These are phyloP conservation scores for Patella depressa DNA, from an alignment of 2,888 invertebrate species.

Conservation along the genomic window DNA sequence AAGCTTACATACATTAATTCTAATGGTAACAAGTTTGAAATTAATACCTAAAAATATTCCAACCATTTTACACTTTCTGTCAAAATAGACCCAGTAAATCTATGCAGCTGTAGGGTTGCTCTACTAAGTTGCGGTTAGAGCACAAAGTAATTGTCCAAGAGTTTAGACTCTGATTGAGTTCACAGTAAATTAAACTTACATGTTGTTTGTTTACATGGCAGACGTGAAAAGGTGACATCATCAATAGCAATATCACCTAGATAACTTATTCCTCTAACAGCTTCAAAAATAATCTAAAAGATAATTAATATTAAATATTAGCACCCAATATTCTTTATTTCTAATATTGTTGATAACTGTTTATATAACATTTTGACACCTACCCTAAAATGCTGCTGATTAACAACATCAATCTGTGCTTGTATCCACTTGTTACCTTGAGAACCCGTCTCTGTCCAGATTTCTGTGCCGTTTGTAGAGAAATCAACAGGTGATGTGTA, in stretches of 20 bases:
- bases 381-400: constrained; percentile 32
- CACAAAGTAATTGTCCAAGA: too few relatives aligned
- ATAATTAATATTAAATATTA: not conserved
- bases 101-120: too few relatives aligned
- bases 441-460: constrained; percentile 56
- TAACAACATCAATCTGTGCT: constrained; percentile 42
- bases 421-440: constrained; percentile 57
- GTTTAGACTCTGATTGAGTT: too few relatives aligned
- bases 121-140: too few relatives aligned
- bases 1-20: not conserved
- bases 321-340: not conserved
- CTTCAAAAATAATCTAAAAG: constrained; percentile 45
- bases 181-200: constrained; percentile 31
- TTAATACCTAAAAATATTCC: too few relatives aligned
- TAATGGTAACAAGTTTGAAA: too few relatives aligned
- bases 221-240: constrained; percentile 54
- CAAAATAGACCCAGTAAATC: too few relatives aligned
- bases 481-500: constrained; percentile 43
- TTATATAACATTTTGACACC: not conserved
- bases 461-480: constrained; percentile 27
- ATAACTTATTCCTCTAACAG: constrained; percentile 50
- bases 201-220: constrained; percentile 42
- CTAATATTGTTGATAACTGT: not conserved
- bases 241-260: constrained; percentile 62
- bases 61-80: too few relatives aligned